phyloP scores from a whole-genome alignment of 2,888 invertebrate species.

The Drosophila anceps region DNA sequence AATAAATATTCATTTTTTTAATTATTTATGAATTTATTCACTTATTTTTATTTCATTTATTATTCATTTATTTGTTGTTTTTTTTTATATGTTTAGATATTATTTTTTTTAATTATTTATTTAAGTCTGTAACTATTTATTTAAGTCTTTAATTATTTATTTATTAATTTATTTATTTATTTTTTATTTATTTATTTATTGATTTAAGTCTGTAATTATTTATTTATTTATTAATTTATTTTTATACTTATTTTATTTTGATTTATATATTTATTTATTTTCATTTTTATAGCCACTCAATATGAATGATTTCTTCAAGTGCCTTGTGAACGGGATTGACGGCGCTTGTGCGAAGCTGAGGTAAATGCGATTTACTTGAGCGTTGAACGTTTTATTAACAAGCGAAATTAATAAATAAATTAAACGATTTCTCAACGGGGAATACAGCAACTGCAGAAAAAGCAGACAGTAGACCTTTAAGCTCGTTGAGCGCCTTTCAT shows the following conservation, averaged over 20 bases:
- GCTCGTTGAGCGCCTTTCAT: slow-evolving; percentile 30
- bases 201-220: background rate
- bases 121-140: background rate
- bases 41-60: no score
- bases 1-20: no score
- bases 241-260: background rate
- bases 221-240: background rate
- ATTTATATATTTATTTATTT: background rate
- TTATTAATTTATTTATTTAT: background rate
- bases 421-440: slow-evolving; percentile 43
- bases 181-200: fast-evolving
- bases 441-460: background rate
- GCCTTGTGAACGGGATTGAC: background rate
- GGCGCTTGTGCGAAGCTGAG: background rate
- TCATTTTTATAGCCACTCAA: background rate
- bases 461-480: background rate
- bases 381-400: slow-evolving; percentile 54
- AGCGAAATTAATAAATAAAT: slow-evolving; percentile 77
- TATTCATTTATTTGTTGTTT: no score
- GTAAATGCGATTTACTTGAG: slow-evolving; percentile 21
- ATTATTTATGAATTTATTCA: no score
- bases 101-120: no score
- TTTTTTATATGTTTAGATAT: no score
- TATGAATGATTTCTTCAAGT: background rate
- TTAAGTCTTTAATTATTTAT: background rate